Base-by-base conservation (phyloP, 2,113 vertebrate genomes). In the Sinocyclocheilus rhinocerous region DNA sequence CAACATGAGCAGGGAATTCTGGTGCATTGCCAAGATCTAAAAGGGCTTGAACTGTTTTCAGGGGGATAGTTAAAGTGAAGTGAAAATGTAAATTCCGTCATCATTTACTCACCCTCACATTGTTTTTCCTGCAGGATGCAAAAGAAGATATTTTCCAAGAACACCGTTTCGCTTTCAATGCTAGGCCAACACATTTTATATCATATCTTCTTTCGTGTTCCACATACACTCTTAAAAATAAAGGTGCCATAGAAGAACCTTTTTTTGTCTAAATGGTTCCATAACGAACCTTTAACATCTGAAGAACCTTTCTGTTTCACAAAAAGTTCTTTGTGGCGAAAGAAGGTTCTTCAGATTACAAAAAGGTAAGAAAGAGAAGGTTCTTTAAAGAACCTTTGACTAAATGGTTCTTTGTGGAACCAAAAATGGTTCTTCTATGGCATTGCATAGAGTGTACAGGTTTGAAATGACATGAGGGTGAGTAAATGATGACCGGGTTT, bases 1-100 rank as follows among this genome's bases (percentile, higher is more conserved):
- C 45, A 82, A 16, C 80, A 89, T 67, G 87, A 88, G 85, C 86
- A 7, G 57, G 50, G 73, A 8, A 36, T 65, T 65, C 15, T 13
- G 6, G 8, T 52, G 22, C 12, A 52, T 50, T 79, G 52, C 18
- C 42, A 29, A 79, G n/a, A 48, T 4, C 57, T 78, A 20, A 36
- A 22, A 67, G 4, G 36, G 69, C 9, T 72, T 39, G 20, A 5
- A 1, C 7, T 69, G 29, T 42, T 73, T 67, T 12, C 20, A 22
- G 6, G 26, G 77, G 52, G n/a, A 70, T 33, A 70, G 8, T 70
- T 70, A 16, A 20, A 69, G 15, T 1, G 6, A 5, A 69, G 15
- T 1, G 6, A 29, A 29, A 26, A 26, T 29, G 1, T 52, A 6
- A 73, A 42, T 22, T 22, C 20, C 4, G 4, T 45, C 12, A 26